Base-by-base conservation (phyloP, 2,797 vertebrate genomes). In the Todus mexicanus region DNA sequence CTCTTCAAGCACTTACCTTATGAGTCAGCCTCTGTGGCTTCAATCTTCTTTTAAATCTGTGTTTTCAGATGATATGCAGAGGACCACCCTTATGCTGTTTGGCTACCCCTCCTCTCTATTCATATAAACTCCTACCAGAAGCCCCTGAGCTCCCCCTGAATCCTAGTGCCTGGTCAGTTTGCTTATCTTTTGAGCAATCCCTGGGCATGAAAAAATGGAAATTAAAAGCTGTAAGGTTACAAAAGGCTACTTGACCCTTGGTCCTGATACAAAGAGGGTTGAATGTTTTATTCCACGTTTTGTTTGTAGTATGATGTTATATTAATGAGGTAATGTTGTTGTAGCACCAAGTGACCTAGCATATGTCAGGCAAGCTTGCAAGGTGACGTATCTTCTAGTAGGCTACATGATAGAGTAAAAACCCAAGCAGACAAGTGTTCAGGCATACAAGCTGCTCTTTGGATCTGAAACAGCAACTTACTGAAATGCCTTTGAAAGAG, bases 301-400 rank as follows among this genome's bases (percentile, higher is more conserved):
- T 93, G 72, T 87, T 93, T 56, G 54, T 45, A 81, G 72, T 73
- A 56, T 56, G 38, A 86, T 94, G 70, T 88, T 95, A 40, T 57
- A 79, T 71, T 92, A 89, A 66, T 90, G 90, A 92, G 51, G 40
- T 95, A 92, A 93, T 95, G 78, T 89, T 94, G 63, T 88, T 95
- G 56, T 56, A 95, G 71, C 92, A 76, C 60, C 75, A 42, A n/a
- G 84, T 53, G 78, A 88, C 74, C 92, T 64, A 82, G 38, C 19
- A 7, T 86, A 89, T 26, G 40, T 64, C 80, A 89, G 66, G 43
- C 2, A 8, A 87, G 18, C 31, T 75, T 89, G 31, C 57, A 60
- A 84, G 59, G 21, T 85, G 51, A 48, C 9, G 4, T 35, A 61
- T 26, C 47, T 90, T 83, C 38, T 73, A 21, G 13, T 4, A 63